Base-by-base conservation (phyloP, 2,888 invertebrate genomes). In the Cantharis nigra region DNA sequence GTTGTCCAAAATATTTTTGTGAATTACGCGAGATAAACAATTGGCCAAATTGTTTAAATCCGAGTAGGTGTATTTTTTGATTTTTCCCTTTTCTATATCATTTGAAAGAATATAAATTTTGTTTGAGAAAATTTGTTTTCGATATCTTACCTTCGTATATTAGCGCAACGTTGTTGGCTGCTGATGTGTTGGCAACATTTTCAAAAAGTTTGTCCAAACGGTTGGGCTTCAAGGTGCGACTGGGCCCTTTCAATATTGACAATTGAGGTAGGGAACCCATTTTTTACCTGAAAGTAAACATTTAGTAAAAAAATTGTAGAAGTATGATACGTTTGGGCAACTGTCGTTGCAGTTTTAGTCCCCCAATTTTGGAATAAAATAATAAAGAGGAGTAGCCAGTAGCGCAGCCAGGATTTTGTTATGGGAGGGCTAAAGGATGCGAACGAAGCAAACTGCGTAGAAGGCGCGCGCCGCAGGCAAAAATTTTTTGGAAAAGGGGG, bases 231-330 rank as follows among this genome's bases (percentile, higher is more conserved):
- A 91, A 89, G 2, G 88, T 86, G 69, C 90, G 88, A 28, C 92
- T 90, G 4, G 90, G 89, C 0, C 94, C 94, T 84, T 91, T 92
- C 70, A 94, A 89, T 80, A 95, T 91, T 0, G 95, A 95, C 78
- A 94, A 89, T 83, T 94, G 92, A 74, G 94, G 94, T 83, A 95
- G 88, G 3, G 94, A 93, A 72, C 95, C 95, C 95, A 96, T 96
- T 85, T 86, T 77, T 69, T 49, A 49, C n/a, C 49, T 49, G n/a
- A 2, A 49, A 49, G n/a, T n/a, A 5, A 26, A 9, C 9, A 23
- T 23, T 23, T 23, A 23, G 0, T 23, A 23, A 23, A 23, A 23
- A 20, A 20, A 20, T 3, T 20, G 20, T n/a, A n/a, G n/a, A n/a
- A n/a, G n/a, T n/a, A n/a, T n/a, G n/a, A n/a, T n/a, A n/a, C n/a